Evolutionary conservation across 2,888 invertebrate genomes (phyloP).

Genomic region (Sepiola atlantica): DNA sequence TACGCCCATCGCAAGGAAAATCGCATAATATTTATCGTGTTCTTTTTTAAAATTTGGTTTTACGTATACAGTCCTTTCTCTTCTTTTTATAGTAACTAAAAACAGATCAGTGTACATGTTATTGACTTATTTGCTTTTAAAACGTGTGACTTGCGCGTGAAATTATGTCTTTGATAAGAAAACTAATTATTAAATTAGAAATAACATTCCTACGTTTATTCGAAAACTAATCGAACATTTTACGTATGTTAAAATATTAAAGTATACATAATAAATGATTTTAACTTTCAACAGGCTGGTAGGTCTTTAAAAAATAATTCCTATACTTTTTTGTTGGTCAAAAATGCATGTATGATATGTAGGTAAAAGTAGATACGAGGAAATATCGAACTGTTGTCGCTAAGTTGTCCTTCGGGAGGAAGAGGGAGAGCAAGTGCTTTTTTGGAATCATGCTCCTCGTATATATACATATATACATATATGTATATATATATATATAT

Average conservation of each 20-base stretch:
- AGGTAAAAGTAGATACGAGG: conserved; percentile 14
- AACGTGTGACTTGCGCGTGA: too few relatives aligned
- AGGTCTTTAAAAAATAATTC: not conserved
- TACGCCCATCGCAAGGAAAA: not conserved
- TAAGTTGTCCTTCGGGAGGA: not conserved
- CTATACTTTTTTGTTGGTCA: not conserved
- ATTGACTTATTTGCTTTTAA: not conserved
- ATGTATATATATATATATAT: too few relatives aligned
- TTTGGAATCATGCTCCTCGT: not conserved
- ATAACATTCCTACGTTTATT: too few relatives aligned
- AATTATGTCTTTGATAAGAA: too few relatives aligned
- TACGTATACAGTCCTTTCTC: too few relatives aligned
- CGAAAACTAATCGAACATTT: too few relatives aligned
- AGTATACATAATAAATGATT: not conserved
- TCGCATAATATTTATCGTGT: not conserved
- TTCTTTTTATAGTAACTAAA: not conserved
- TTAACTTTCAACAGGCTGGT: not conserved
- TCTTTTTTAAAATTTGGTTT: not conserved
- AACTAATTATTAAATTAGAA: too few relatives aligned
- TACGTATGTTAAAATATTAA: not conserved
- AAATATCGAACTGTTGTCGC: conserved; percentile 32
- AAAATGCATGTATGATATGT: not conserved
- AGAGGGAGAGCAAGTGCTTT: not conserved
- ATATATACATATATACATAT: too few relatives aligned
- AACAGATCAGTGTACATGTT: not conserved